These are phyloP conservation scores for Heterodera carotae DNA, from an alignment of 1,140 invertebrate species.

Conservation along the genomic window DNA sequence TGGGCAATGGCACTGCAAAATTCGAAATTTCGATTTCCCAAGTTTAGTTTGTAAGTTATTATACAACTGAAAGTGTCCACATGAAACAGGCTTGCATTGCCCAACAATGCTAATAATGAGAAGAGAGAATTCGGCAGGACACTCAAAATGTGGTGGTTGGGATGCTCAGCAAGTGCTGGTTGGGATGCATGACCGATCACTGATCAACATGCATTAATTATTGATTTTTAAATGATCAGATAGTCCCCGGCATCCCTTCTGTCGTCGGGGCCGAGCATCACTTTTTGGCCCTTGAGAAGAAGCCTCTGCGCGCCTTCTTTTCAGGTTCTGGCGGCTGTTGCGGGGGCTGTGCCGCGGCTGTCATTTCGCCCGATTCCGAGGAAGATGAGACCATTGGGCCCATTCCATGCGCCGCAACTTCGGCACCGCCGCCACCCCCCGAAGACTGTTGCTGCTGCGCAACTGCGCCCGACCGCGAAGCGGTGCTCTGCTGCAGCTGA, in stretches of 20 bases:
- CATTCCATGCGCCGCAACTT: not conserved
- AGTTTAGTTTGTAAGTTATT: not conserved
- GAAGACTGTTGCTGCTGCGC: slow-evolving; percentile 25
- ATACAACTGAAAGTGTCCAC: too few relatives aligned
- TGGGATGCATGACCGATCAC: too few relatives aligned
- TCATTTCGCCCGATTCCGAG: slow-evolving; percentile 26
- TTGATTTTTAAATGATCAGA: not conserved
- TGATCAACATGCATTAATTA: not conserved
- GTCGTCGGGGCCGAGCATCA: slow-evolving; percentile 3
- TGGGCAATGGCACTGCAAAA: not conserved
- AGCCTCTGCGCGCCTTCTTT: slow-evolving; percentile 43
- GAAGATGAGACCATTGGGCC: slow-evolving; percentile 5
- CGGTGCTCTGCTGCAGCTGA: slow-evolving; percentile 50
- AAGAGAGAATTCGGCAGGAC: too few relatives aligned
- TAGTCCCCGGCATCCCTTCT: too few relatives aligned
- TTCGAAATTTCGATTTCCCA: not conserved
- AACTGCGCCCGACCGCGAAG: slow-evolving; percentile 4
- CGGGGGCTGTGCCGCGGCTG: slow-evolving; percentile 4
- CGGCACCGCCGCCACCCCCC: not conserved
- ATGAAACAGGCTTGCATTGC: not conserved
- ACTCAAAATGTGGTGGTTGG: too few relatives aligned
- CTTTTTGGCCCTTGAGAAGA: slow-evolving; percentile 45
- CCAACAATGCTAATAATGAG: too few relatives aligned
- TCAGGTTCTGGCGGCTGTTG: slow-evolving; percentile 26
- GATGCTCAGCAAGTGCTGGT: too few relatives aligned